Conservation (phyloP, 2,888 invertebrate genomes). For the Norana najaformis region DNA sequence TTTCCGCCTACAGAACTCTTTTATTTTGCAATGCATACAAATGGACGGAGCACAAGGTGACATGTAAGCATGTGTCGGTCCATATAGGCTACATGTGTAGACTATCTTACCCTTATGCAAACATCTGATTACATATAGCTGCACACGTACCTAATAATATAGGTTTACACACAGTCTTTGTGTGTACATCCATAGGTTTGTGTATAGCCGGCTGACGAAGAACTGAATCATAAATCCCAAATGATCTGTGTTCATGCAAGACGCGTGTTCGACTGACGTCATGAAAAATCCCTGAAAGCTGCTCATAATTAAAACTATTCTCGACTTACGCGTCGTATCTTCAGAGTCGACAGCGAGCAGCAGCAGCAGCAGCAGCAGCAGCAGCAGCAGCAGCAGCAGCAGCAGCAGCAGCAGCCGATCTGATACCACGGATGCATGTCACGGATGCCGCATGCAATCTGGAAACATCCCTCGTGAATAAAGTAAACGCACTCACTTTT, state of each 20-base stretch:
- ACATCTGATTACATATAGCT: neutral
- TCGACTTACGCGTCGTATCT: neutral
- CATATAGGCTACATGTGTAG: neutral
- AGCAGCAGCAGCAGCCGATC: neutral
- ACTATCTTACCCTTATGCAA: too few relatives aligned
- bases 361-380: too few relatives aligned
- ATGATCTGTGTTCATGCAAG: neutral
- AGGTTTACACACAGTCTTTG: too few relatives aligned
- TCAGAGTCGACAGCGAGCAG: neutral
- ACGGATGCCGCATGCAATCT: neutral
- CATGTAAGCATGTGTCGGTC: too few relatives aligned
- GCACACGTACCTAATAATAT: neutral
- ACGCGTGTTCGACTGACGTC: neutral
- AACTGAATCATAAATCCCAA: neutral
- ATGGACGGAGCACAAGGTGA: too few relatives aligned
- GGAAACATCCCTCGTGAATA: neutral
- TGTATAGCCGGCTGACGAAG: neutral
- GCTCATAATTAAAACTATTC: slow-evolving; percentile 6
- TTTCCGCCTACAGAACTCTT: too few relatives aligned
- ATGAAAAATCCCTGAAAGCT: neutral
- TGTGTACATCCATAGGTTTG: too few relatives aligned
- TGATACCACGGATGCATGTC: neutral
- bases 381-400: neutral
- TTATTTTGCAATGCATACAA: too few relatives aligned
- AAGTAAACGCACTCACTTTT: neutral